These are phyloP conservation scores for Euleptes europaea DNA, from an alignment of 2,113 vertebrate genomes.

Conservation along the genomic window DNA sequence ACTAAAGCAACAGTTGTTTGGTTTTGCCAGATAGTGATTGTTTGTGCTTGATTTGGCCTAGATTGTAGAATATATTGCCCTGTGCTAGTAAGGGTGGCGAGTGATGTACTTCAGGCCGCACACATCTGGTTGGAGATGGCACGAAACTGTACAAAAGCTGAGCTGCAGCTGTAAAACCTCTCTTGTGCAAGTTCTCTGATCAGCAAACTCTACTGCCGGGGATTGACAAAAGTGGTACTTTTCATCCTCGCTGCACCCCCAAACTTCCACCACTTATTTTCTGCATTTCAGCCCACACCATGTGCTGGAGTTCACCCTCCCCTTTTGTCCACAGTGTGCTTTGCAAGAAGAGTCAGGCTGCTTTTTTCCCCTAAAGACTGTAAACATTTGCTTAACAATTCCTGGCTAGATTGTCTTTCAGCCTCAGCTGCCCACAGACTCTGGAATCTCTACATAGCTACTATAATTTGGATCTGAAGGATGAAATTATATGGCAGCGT, in stretches of 20 bases:
- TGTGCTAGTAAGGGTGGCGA: neutral
- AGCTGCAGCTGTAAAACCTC: neutral
- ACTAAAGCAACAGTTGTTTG: neutral
- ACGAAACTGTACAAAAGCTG: neutral
- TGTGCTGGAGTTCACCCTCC: constrained; percentile 21
- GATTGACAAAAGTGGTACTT: constrained; percentile 42
- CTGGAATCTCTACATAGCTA: neutral
- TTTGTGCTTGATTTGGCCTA: too few relatives aligned
- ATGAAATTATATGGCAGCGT: constrained; percentile 36
- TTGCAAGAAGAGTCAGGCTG: neutral
- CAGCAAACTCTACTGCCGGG: neutral
- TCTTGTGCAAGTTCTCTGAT: neutral
- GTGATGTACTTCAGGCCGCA: neutral
- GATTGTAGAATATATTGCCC: neutral
- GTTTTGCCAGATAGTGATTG: neutral
- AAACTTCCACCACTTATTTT: constrained; percentile 32
- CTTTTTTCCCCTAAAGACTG: constrained; percentile 3
- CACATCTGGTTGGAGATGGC: neutral
- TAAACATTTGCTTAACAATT: constrained; percentile 16
- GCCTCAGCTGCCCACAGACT: neutral
- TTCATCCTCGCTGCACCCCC: neutral
- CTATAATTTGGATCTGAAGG: constrained; percentile 44
- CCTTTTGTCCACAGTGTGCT: neutral
- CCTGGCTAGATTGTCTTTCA: constrained; percentile 7
- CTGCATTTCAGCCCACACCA: constrained; percentile 15